A percentile compares a stretch with the other conserved stretches of the same genome.
Conservation (phyloP, 2,797 vertebrate species). For the Anabacerthia variegaticeps region DNA sequence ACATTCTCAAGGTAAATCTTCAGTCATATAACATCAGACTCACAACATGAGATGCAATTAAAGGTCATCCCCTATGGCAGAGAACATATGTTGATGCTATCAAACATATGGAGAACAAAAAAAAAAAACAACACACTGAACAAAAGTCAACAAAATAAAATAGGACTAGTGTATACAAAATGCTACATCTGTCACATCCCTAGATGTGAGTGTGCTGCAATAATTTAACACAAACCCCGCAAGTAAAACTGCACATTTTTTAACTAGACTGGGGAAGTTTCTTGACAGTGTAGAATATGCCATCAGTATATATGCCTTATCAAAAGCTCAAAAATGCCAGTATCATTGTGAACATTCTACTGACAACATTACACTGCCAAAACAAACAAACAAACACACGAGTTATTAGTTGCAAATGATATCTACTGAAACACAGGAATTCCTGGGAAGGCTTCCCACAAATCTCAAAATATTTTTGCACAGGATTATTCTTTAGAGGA, state of each 20-base stretch:
- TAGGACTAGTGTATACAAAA: background rate
- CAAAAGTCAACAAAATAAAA: background rate
- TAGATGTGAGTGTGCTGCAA: background rate
- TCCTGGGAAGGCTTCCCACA: background rate
- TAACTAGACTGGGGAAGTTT: background rate
- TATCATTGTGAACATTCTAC: background rate
- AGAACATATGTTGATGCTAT: conserved; percentile 32
- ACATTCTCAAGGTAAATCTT: conserved; percentile 56
- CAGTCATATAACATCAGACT: conserved; percentile 28
- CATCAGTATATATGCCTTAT: background rate
- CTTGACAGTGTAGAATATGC: background rate
- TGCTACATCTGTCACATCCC: background rate
- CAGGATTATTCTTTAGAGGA: background rate
- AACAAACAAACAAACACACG: background rate
- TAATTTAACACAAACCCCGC: background rate
- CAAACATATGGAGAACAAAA: conserved; percentile 12
- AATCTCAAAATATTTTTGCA: background rate
- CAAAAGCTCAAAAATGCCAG: background rate
- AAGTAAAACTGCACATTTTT: background rate
- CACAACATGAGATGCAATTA: conserved; percentile 40
- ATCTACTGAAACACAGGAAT: background rate
- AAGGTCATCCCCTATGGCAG: conserved; percentile 18
- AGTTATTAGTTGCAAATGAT: background rate
- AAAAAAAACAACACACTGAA: background rate
- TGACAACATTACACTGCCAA: background rate